Conservation (phyloP, 2,888 invertebrate genomes). For the Ashinkailepas kermadecensis region DNA sequence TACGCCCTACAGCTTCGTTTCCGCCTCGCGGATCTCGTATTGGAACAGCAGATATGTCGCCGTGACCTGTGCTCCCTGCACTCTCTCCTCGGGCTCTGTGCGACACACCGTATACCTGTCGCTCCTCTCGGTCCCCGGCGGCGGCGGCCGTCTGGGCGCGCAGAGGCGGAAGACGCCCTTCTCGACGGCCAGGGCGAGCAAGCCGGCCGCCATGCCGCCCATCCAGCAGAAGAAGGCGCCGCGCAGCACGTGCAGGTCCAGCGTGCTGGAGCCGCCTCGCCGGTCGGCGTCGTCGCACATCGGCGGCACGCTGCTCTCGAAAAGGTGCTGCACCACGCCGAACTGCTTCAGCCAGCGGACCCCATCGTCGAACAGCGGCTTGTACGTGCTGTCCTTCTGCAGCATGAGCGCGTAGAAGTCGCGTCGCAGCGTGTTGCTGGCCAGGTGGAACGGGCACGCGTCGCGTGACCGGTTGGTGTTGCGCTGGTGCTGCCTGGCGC, state of each 20-base stretch:
- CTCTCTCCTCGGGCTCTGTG: not conserved
- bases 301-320: not conserved
- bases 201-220: constrained; percentile 4
- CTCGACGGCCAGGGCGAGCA: not conserved
- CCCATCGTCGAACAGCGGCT: not conserved
- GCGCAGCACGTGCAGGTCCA: not conserved
- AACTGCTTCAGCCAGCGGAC: constrained; percentile 8
- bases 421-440: not conserved
- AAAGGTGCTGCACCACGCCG: not conserved
- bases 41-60: not conserved
- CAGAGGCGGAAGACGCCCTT: not conserved
- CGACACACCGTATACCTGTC: not conserved
- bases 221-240: constrained; percentile 17
- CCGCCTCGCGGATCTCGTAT: not conserved
- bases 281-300: not conserved
- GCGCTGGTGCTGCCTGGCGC: not conserved
- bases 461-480: not conserved
- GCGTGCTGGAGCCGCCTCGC: not conserved
- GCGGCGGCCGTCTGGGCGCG: not conserved
- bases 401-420: constrained; percentile 9
- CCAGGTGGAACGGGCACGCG: not conserved
- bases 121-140: not conserved
- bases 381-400: constrained; percentile 18
- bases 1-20: not conserved
- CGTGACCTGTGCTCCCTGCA: not conserved